Percentiles rank a stretch among this genome's conserved stretches.
These are phyloP conservation scores for Diaperis boleti DNA, from an alignment of 2,888 invertebrate genomes.

Conservation along the genomic window DNA sequence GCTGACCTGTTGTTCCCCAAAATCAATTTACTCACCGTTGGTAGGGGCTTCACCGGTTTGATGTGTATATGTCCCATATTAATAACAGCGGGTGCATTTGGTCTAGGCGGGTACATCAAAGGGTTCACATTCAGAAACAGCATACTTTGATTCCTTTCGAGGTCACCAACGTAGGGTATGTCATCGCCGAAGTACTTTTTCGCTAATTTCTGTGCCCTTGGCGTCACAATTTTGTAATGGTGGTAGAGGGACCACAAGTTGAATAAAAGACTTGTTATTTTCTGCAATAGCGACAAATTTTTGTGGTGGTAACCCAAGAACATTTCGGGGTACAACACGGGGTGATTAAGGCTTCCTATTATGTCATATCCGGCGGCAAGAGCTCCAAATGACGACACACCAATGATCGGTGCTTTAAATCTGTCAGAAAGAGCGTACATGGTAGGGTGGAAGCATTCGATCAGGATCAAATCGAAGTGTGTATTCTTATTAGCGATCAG, in stretches of 20 bases:
- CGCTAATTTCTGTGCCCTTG: constrained; percentile 53
- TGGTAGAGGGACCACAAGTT: constrained; percentile 16
- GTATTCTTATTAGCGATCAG: constrained; percentile 8
- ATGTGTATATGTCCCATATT: constrained; percentile 57
- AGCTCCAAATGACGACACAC: constrained; percentile 34
- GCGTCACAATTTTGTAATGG: constrained; percentile 48
- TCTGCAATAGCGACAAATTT: constrained; percentile 24
- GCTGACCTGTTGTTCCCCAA: too few species aligned
- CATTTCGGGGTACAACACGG: constrained; percentile 42
- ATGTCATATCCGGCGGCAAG: constrained; percentile 21
- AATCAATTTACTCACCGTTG: constrained; percentile 55
- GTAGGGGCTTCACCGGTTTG: constrained; percentile 52
- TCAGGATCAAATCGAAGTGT: constrained; percentile 40
- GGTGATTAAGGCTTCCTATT: constrained; percentile 44
- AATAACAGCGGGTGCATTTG: constrained; percentile 58
- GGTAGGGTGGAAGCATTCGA: constrained; percentile 38
- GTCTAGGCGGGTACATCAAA: constrained; percentile 56
- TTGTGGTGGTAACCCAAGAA: constrained; percentile 7
- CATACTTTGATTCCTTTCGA: constrained; percentile 58
- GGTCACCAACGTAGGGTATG: constrained; percentile 56
- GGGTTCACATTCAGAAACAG: constrained; percentile 59
- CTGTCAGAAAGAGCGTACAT: constrained; percentile 36
- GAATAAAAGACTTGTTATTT: constrained; percentile 41
- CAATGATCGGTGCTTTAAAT: constrained; percentile 40
- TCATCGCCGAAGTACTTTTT: constrained; percentile 59